Evolutionary conservation across 2,113 vertebrate genomes (phyloP).

Genomic region (Pteropus alecto): DNA sequence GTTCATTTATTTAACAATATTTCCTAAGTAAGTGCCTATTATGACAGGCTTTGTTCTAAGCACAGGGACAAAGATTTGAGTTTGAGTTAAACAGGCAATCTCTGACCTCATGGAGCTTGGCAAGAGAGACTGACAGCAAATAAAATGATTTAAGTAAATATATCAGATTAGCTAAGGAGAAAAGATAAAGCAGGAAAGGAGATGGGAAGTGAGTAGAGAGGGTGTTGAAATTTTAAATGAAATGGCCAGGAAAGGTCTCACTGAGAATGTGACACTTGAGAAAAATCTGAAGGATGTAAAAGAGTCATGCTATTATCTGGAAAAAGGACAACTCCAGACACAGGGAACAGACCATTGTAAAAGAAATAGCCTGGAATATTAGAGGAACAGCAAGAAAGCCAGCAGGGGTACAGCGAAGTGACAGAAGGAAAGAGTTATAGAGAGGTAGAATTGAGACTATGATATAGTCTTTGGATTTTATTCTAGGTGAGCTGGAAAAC

Average conservation of each 20-base stretch:
- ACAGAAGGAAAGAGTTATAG: neutral
- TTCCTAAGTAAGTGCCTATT: neutral
- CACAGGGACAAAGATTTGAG: neutral
- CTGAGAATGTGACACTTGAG: neutral
- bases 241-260: neutral
- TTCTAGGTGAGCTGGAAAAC: neutral
- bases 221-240: neutral
- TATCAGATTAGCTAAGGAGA: neutral
- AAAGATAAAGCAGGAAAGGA: neutral
- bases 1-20: neutral
- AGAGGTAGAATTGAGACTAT: neutral
- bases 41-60: neutral
- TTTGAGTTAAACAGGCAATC: neutral
- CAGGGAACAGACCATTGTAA: neutral
- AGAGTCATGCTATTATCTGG: neutral
- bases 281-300: slow-evolving; percentile 7
- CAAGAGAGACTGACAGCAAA: neutral
- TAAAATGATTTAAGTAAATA: neutral
- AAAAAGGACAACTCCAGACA: neutral
- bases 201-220: neutral
- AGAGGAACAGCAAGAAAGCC: neutral
- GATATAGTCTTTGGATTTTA: neutral
- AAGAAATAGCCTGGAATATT: neutral
- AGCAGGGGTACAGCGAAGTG: neutral
- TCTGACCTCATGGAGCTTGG: neutral